Percentiles rank a stretch among this genome's conserved stretches.
These are phyloP conservation scores for Ochotona princeps DNA, from an alignment of 2,113 vertebrate species.

Conservation along the genomic window DNA sequence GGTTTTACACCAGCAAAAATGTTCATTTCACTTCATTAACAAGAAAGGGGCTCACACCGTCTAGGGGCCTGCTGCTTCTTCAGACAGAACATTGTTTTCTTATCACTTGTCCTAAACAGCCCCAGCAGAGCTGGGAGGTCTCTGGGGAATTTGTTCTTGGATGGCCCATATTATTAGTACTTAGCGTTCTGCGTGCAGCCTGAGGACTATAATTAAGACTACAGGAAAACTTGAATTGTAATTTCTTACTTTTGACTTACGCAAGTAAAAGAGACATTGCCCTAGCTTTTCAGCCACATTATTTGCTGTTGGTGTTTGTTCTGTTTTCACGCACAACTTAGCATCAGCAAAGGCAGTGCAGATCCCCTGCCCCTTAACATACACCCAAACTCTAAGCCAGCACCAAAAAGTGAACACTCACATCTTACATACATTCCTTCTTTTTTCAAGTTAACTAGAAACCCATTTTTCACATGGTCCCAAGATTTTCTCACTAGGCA, in stretches of 20 bases:
- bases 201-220: slow-evolving; percentile 53
- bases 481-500: slow-evolving; percentile 57
- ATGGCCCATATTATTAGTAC: neutral
- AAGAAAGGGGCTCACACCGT: slow-evolving; percentile 33
- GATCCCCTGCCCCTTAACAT: neutral
- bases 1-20: slow-evolving; percentile 52
- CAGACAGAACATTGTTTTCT: slow-evolving; percentile 1
- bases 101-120: slow-evolving; percentile 52
- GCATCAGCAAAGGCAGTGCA: neutral
- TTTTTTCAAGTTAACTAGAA: slow-evolving; percentile 15
- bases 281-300: neutral
- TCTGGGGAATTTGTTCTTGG: neutral
- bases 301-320: neutral
- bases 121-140: neutral
- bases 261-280: slow-evolving; percentile 4
- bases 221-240: neutral
- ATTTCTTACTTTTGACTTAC: slow-evolving; percentile 57
- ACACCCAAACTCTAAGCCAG: neutral
- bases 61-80: slow-evolving; percentile 13
- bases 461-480: slow-evolving; percentile 21
- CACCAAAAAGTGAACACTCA: neutral
- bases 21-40: slow-evolving; percentile 72
- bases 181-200: neutral
- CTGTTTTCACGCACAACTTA: neutral
- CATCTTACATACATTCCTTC: neutral